phyloP scores from a whole-genome alignment of 2,888 invertebrate genomes.

The Zygaena filipendulae region DNA sequence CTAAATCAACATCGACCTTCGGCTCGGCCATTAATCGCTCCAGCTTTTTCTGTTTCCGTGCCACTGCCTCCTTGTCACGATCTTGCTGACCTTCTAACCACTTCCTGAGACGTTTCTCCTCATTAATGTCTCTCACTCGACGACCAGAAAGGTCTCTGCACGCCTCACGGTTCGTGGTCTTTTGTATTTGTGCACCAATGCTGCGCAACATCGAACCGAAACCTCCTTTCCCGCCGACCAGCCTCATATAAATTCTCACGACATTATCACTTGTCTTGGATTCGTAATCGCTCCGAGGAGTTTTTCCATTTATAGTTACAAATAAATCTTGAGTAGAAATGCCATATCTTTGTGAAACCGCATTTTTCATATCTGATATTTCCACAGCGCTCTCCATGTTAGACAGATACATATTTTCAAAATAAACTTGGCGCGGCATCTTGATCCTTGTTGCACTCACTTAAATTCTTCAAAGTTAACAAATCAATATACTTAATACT shows the following conservation, averaged over 20 bases:
- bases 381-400: conserved; percentile 21
- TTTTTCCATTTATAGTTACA: conserved; percentile 66
- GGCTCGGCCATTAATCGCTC: conserved; percentile 82
- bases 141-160: conserved; percentile 97
- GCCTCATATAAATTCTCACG: conserved; percentile 67
- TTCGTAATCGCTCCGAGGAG: conserved; percentile 30
- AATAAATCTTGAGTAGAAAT: conserved; percentile 52
- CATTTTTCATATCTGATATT: conserved; percentile 31
- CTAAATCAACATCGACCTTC: conserved; percentile 80
- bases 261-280: conserved; percentile 34
- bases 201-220: conserved; percentile 99
- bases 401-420: conserved; percentile 30
- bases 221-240: conserved; percentile 92
- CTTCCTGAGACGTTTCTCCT: conserved; percentile 91
- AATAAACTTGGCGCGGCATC: conserved; percentile 39
- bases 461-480: no score
- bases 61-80: conserved; percentile 80
- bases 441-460: no score
- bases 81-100: conserved; percentile 91
- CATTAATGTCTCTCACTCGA: conserved; percentile 94
- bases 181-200: conserved; percentile 98
- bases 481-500: no score
- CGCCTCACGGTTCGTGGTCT: conserved; percentile 96
- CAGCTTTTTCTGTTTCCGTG: conserved; percentile 80
- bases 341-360: conserved; percentile 44